These are phyloP conservation scores for Macrochelys suwanniensis DNA, from an alignment of 2,797 vertebrate species.

Conservation along the genomic window DNA sequence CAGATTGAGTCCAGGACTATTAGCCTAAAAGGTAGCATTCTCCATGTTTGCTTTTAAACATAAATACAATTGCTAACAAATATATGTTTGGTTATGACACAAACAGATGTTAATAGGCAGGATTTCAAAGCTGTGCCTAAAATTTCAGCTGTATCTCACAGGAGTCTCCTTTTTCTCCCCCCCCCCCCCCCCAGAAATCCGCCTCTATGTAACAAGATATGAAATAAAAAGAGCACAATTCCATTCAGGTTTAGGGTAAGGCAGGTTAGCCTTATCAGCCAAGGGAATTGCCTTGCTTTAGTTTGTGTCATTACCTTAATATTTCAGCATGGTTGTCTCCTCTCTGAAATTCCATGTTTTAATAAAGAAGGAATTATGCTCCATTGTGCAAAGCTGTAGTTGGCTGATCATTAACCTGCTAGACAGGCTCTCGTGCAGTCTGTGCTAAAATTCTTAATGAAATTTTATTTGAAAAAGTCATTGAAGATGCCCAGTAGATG, in stretches of 20 bases:
- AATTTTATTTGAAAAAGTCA: conserved; percentile 20
- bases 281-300: neutral
- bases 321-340: neutral
- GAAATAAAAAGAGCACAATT: neutral
- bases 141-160: neutral
- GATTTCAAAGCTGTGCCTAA: neutral
- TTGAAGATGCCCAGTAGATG: neutral
- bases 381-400: neutral
- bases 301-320: neutral
- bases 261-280: neutral
- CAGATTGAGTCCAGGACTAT: neutral
- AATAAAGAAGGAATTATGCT: neutral
- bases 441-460: conserved; percentile 3
- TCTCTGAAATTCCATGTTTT: neutral
- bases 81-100: neutral
- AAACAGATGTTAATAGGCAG: neutral
- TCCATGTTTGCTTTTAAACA: too few relatives aligned
- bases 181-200: neutral
- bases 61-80: neutral
- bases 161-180: neutral
- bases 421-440: neutral
- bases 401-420: neutral
- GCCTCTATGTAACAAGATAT: neutral
- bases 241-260: neutral
- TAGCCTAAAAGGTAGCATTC: neutral